phyloP scores from a whole-genome alignment of 2,113 vertebrate species.

The Sterna hirundo region DNA sequence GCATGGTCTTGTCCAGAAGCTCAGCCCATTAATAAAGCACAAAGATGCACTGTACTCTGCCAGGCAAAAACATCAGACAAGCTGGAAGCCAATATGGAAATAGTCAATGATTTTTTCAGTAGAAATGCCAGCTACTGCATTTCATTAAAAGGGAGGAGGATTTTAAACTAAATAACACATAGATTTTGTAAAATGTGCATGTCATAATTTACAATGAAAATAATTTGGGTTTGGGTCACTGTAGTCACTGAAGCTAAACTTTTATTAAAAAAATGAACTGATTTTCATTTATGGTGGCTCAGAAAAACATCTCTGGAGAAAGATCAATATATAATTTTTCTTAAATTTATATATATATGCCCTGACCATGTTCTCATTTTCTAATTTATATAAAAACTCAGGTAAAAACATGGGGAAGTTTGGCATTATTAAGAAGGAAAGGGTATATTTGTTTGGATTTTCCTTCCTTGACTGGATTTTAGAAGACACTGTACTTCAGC shows the following conservation, averaged over 20 bases:
- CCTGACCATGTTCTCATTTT: background rate
- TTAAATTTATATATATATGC: background rate
- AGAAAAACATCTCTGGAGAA: background rate
- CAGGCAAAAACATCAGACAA: slow-evolving; percentile 69
- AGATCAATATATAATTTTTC: background rate
- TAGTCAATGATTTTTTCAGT: slow-evolving; percentile 62
- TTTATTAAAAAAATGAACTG: background rate
- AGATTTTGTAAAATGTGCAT: background rate
- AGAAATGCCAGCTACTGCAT: slow-evolving; percentile 52
- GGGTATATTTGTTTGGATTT: background rate
- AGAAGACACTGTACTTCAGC: background rate
- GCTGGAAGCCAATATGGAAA: slow-evolving; percentile 73
- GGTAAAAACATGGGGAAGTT: background rate
- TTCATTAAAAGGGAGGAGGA: slow-evolving; percentile 36
- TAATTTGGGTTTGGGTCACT: background rate
- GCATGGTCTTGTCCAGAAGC: slow-evolving; percentile 38
- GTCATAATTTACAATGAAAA: slow-evolving; percentile 23
- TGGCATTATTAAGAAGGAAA: background rate
- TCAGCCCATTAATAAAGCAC: slow-evolving; percentile 66
- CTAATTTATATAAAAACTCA: background rate
- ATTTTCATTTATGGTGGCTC: background rate
- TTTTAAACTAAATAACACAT: slow-evolving; percentile 21
- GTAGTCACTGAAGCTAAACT: background rate
- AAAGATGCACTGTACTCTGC: slow-evolving; percentile 66
- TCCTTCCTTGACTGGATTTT: background rate